phyloP scores from a whole-genome alignment of 2,113 vertebrate species.

The Heterocephalus glaber region DNA sequence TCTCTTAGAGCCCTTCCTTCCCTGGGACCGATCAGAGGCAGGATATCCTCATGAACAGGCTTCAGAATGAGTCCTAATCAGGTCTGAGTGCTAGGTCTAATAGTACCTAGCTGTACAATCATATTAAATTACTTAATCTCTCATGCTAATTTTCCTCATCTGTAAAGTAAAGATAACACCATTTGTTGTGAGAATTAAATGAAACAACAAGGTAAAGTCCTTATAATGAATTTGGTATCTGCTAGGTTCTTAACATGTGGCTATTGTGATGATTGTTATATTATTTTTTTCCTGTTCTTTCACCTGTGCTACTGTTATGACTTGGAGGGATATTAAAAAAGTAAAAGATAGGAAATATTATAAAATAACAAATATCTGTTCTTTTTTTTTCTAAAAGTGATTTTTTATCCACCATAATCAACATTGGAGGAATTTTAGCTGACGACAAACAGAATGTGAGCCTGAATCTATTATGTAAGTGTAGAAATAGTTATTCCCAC shows the following conservation, averaged over 20 bases:
- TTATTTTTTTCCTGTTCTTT: background rate
- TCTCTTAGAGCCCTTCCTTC: background rate
- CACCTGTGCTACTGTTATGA: background rate
- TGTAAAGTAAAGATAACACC: background rate
- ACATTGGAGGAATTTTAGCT: background rate
- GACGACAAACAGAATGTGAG: background rate
- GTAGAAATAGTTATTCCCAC: conserved; percentile 49
- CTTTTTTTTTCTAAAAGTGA: conserved; percentile 6
- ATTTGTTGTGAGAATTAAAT: background rate
- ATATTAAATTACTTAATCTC: background rate
- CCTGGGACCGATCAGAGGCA: background rate
- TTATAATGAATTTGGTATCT: background rate
- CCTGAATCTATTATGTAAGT: conserved; percentile 52
- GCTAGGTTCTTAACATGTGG: background rate
- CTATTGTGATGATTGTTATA: background rate
- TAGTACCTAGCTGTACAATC: background rate
- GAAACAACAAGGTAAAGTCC: background rate
- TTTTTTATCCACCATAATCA: conserved; percentile 16
- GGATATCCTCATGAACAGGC: background rate
- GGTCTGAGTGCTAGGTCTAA: background rate
- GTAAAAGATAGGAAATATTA: background rate
- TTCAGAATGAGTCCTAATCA: background rate
- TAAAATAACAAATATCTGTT: background rate
- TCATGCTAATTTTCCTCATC: background rate
- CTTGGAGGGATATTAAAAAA: background rate